These are phyloP conservation scores for Philypnodon macrostomus DNA, from an alignment of 2,797 vertebrate species.

Conservation along the genomic window DNA sequence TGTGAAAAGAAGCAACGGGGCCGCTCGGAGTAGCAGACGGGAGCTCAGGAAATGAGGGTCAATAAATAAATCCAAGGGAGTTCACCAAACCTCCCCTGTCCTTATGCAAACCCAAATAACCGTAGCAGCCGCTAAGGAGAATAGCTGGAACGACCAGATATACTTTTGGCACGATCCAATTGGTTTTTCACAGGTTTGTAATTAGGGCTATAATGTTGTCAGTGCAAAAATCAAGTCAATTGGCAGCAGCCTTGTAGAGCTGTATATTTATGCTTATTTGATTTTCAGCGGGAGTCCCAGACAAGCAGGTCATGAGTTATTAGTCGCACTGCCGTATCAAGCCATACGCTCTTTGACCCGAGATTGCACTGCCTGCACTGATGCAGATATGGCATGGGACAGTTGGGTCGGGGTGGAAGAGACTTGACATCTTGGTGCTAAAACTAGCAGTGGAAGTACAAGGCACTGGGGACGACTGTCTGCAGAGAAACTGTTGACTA, in stretches of 20 bases:
- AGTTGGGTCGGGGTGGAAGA: constrained; percentile 34
- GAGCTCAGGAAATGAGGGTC: constrained; percentile 40
- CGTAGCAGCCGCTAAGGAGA: constrained; percentile 1
- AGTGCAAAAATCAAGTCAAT: neutral
- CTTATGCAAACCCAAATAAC: constrained; percentile 35
- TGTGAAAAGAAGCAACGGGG: constrained; percentile 25
- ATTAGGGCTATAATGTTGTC: neutral
- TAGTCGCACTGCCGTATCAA: constrained; percentile 18
- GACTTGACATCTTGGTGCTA: constrained; percentile 62
- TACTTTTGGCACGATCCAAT: constrained; percentile 6
- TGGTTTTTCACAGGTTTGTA: neutral
- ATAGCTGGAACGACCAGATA: neutral
- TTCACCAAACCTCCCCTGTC: constrained; percentile 26
- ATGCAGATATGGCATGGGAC: constrained; percentile 8
- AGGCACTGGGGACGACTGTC: constrained; percentile 37
- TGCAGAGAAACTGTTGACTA: constrained; percentile 31
- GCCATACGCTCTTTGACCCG: constrained; percentile 44
- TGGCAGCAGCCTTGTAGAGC: neutral
- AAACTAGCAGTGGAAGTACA: constrained; percentile 69
- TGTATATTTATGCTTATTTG: neutral
- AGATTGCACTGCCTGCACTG: constrained; percentile 17
- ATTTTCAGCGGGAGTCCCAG: constrained; percentile 4
- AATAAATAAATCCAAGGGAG: constrained; percentile 38
- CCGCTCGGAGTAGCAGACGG: neutral
- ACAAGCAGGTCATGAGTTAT: constrained; percentile 10